Conservation (phyloP, 2,113 vertebrate genomes). For the Columba livia region DNA sequence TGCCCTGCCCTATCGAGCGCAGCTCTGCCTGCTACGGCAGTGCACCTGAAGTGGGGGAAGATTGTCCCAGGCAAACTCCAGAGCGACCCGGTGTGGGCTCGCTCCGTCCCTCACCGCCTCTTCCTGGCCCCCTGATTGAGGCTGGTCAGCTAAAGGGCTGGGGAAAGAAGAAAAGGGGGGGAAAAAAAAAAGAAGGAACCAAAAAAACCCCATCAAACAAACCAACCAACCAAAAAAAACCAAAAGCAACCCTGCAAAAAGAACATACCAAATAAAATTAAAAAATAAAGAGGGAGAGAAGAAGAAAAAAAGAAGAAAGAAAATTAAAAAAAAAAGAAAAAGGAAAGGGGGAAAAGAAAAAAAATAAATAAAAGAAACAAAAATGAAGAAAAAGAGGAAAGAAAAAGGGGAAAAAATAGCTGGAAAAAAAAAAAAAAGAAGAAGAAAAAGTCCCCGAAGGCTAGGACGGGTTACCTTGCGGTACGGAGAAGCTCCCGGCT, state of each 20-base stretch:
- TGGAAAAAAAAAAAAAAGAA: not conserved
- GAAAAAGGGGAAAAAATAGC: not conserved
- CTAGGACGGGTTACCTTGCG: slow-evolving; percentile 4
- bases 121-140: not conserved
- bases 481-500: not conserved
- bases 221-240: no score
- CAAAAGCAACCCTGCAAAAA: not conserved
- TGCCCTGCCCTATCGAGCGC: not conserved
- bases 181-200: no score
- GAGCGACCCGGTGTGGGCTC: not conserved
- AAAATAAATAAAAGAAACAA: no score
- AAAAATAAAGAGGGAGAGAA: not conserved
- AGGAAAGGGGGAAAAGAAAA: not conserved
- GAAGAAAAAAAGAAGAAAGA: not conserved
- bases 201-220: no score
- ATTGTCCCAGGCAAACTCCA: not conserved
- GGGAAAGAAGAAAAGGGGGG: no score
- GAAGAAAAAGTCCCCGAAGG: not conserved
- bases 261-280: no score
- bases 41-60: not conserved
- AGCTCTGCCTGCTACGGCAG: not conserved
- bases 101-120: not conserved
- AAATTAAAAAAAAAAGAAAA: not conserved
- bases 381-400: not conserved
- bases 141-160: not conserved